Conservation (phyloP, 2,888 invertebrate species). For the Drosophila anomalata region DNA sequence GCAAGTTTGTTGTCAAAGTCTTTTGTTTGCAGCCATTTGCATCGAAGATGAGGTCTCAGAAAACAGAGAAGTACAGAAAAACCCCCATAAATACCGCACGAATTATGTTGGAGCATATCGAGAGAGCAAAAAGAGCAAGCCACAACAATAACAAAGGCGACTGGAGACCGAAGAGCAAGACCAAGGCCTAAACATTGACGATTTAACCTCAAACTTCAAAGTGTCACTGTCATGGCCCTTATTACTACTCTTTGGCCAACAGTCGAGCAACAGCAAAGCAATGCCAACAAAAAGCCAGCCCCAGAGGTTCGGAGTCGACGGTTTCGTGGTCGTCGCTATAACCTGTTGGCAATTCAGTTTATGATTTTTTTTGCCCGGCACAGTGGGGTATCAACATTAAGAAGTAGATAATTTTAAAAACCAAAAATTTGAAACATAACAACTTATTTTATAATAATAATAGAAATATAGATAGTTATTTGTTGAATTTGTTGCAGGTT, state of each 20-base stretch:
- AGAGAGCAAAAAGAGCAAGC: constrained; percentile 37
- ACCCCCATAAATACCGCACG: constrained; percentile 42
- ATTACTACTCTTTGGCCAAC: constrained; percentile 66
- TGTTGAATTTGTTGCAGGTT: too few species aligned
- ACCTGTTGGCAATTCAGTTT: constrained; percentile 81
- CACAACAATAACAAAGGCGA: constrained; percentile 30
- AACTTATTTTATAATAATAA: too few species aligned
- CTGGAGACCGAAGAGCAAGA: constrained; percentile 36
- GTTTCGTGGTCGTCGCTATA: constrained; percentile 55
- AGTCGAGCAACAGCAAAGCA: constrained; percentile 33
- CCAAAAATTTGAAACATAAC: too few species aligned
- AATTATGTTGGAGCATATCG: constrained; percentile 53
- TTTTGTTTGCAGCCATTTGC: constrained; percentile 44
- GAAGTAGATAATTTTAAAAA: neutral
- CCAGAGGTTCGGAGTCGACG: constrained; percentile 18
- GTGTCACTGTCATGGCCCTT: constrained; percentile 83
- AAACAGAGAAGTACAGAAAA: constrained; percentile 11
- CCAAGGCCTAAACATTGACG: constrained; percentile 64
- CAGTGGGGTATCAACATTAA: constrained; percentile 39
- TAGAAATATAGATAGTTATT: too few species aligned
- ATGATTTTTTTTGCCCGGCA: constrained; percentile 71
- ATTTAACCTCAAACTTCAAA: constrained; percentile 82
- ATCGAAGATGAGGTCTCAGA: constrained; percentile 4
- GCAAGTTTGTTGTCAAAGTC: constrained; percentile 64
- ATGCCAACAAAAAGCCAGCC: constrained; percentile 15